Evolutionary conservation across 1,140 invertebrate species (phyloP).

Genomic region (Heliconius himera): DNA sequence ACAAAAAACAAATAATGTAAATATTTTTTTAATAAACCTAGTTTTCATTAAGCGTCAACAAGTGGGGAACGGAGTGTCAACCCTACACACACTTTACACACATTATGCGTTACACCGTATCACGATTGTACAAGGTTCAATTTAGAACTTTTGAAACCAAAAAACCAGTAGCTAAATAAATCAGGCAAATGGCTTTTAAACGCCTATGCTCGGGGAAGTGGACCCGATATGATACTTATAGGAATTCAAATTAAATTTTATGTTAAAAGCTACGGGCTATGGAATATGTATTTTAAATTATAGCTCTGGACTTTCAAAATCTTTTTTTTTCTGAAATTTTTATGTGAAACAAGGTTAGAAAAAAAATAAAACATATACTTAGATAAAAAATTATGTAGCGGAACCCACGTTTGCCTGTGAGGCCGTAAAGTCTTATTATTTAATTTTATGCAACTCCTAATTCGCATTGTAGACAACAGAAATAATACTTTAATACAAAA

Average conservation of each 20-base stretch:
- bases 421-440: too few relatives aligned
- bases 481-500: too few relatives aligned
- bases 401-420: too few relatives aligned
- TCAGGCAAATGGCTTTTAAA: constrained; percentile 1
- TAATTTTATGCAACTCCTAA: too few relatives aligned
- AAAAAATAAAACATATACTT: too few relatives aligned
- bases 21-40: too few relatives aligned
- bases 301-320: not conserved
- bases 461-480: too few relatives aligned
- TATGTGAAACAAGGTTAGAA: too few relatives aligned
- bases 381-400: too few relatives aligned
- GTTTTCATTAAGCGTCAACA: not conserved
- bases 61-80: not conserved
- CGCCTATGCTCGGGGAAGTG: not conserved
- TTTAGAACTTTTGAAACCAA: not conserved
- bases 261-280: not conserved
- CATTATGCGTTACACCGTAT: not conserved
- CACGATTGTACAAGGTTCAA: not conserved
- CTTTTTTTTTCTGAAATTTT: not conserved
- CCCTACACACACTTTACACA: not conserved
- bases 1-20: too few relatives aligned
- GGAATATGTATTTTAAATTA: not conserved
- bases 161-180: constrained; percentile 1
- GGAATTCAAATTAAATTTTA: constrained; percentile 6
- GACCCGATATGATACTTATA: constrained; percentile 1